A percentile compares a stretch with the other conserved stretches of the same genome.
Conservation (phyloP, 2,888 invertebrate species). For the Drosophila seclusa region DNA sequence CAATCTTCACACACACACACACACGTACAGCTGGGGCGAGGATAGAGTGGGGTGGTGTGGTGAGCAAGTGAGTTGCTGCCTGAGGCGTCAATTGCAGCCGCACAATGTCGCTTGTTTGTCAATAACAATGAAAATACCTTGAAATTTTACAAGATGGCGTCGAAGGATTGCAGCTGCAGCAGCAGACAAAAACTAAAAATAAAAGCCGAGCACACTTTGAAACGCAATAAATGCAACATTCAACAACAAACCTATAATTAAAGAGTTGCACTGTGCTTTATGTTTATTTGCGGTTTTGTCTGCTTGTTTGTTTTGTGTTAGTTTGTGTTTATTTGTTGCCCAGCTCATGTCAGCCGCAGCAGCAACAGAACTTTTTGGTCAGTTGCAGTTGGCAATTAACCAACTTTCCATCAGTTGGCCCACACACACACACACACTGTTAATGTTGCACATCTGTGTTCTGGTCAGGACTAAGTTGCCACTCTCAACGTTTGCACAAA, state of each 20-base stretch:
- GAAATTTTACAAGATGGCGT: slow-evolving; percentile 16
- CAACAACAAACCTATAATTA: slow-evolving; percentile 16
- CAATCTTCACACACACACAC: slow-evolving; percentile 35
- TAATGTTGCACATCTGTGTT: slow-evolving; percentile 36
- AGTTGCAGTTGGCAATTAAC: slow-evolving; percentile 52
- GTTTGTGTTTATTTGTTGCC: slow-evolving; percentile 7
- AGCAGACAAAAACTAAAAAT: neutral
- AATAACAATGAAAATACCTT: slow-evolving; percentile 61
- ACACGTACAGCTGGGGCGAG: neutral
- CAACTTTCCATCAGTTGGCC: slow-evolving; percentile 29
- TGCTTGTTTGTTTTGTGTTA: slow-evolving; percentile 7
- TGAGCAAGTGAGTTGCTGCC: slow-evolving; percentile 15
- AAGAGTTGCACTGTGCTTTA: slow-evolving; percentile 31
- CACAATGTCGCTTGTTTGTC: slow-evolving; percentile 73
- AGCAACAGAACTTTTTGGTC: slow-evolving; percentile 27
- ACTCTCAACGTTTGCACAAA: slow-evolving; percentile 24
- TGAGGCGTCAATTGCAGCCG: slow-evolving; percentile 62
- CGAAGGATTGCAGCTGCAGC: neutral
- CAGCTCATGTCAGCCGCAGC: slow-evolving; percentile 18
- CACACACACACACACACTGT: slow-evolving; percentile 34
- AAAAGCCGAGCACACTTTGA: slow-evolving; percentile 21
- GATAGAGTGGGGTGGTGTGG: neutral
- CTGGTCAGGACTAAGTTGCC: slow-evolving; percentile 1
- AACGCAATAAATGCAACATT: slow-evolving; percentile 10
- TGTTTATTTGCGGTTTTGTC: slow-evolving; percentile 35